These are phyloP conservation scores for Apamea anceps DNA, from an alignment of 2,888 invertebrate species.

Conservation along the genomic window DNA sequence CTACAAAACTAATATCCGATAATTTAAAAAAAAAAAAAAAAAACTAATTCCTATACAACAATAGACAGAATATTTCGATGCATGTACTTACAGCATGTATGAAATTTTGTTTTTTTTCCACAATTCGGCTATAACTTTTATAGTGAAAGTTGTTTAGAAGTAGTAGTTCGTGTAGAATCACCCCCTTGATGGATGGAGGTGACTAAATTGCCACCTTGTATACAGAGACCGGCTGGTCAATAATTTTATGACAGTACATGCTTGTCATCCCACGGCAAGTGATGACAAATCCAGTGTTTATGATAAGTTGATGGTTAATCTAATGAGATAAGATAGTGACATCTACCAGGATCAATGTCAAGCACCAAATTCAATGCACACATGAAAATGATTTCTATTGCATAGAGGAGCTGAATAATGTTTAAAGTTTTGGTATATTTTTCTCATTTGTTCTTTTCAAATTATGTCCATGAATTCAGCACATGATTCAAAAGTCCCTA, in stretches of 20 bases:
- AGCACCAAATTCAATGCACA: constrained; percentile 55
- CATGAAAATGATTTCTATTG: constrained; percentile 39
- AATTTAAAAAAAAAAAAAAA: not conserved
- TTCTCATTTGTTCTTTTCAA: not conserved
- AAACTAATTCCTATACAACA: not conserved
- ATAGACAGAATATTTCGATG: not conserved
- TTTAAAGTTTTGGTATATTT: constrained; percentile 37
- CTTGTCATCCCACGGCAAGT: constrained; percentile 61
- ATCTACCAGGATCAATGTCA: constrained; percentile 65
- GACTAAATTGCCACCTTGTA: not conserved
- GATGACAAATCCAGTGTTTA: constrained; percentile 67
- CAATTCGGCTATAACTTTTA: not conserved
- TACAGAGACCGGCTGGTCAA: constrained; percentile 10
- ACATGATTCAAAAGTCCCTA: not conserved
- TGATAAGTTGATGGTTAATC: constrained; percentile 69
- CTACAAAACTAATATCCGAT: not conserved
- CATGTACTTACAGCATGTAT: not conserved
- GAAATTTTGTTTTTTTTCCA: not conserved
- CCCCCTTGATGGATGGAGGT: not conserved
- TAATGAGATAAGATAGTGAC: constrained; percentile 69
- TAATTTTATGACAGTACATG: constrained; percentile 45
- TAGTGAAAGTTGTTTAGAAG: not conserved
- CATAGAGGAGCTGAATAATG: constrained; percentile 57
- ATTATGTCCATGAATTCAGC: no score
- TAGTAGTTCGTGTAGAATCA: not conserved